Percentiles rank a stretch among this genome's conserved stretches.
Evolutionary conservation across 2,113 vertebrate genomes (phyloP).

Genomic region (Mormyrus iriodes): DNA sequence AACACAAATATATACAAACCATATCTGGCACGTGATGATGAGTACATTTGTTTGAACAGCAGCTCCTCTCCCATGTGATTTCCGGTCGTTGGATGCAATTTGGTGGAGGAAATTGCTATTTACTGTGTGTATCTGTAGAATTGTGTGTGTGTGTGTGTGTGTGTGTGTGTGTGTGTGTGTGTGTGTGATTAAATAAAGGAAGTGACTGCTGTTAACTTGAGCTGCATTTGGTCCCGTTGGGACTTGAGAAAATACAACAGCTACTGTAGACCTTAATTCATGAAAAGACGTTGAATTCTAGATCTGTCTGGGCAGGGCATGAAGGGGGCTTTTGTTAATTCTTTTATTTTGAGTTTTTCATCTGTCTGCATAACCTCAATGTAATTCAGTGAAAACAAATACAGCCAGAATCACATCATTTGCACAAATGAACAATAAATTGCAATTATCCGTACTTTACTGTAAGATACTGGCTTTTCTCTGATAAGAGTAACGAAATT

Average conservation of each 20-base stretch:
- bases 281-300: neutral
- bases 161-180: neutral
- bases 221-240: slow-evolving; percentile 17
- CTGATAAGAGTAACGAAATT: neutral
- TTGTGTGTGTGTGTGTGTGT: neutral
- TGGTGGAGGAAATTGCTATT: neutral
- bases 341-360: slow-evolving; percentile 25
- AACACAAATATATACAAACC: neutral
- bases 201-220: neutral
- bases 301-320: neutral
- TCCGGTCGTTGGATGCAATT: neutral
- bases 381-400: slow-evolving; percentile 51
- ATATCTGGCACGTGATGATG: neutral
- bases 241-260: slow-evolving; percentile 20
- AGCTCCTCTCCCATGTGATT: neutral
- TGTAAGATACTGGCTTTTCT: slow-evolving; percentile 27
- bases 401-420: slow-evolving; percentile 51
- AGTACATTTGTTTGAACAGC: neutral
- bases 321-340: slow-evolving; percentile 13
- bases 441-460: slow-evolving; percentile 44
- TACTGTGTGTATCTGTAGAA: slow-evolving; percentile 17
- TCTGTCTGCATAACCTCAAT: slow-evolving; percentile 54
- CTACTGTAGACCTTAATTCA: slow-evolving; percentile 13
- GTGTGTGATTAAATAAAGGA: slow-evolving; percentile 7
- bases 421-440: slow-evolving; percentile 58